phyloP scores from a whole-genome alignment of 1,140 invertebrate species.

The Lycorma delicatula region DNA sequence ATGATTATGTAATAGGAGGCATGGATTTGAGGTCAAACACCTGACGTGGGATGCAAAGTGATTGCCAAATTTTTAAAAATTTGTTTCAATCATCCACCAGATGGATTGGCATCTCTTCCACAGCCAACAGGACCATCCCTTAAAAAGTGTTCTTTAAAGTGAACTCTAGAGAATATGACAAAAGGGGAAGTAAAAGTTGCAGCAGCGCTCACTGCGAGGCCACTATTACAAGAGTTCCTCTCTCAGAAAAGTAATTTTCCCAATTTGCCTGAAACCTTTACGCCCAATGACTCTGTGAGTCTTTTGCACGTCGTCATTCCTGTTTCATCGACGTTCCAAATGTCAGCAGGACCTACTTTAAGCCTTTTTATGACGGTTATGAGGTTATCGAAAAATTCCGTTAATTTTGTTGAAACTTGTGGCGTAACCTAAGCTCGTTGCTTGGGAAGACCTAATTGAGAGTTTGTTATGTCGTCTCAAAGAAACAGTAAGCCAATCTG shows the following conservation, averaged over 20 bases:
- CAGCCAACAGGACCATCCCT: slow-evolving; percentile 35
- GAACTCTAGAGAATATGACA: slow-evolving; percentile 33
- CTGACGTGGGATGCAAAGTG: slow-evolving; percentile 11
- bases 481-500: slow-evolving; percentile 32
- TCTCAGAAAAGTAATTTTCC: slow-evolving; percentile 38
- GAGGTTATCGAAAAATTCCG: slow-evolving; percentile 32
- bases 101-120: slow-evolving; percentile 29
- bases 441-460: slow-evolving; percentile 34
- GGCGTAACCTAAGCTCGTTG: slow-evolving; percentile 30
- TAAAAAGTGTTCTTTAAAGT: slow-evolving; percentile 36
- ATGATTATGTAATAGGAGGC: slow-evolving; percentile 29
- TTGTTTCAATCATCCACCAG: slow-evolving; percentile 38
- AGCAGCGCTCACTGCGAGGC: slow-evolving; percentile 33
- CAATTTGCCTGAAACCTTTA: slow-evolving; percentile 40
- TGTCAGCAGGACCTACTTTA: slow-evolving; percentile 33
- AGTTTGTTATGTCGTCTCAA: slow-evolving; percentile 32
- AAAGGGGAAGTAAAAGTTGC: slow-evolving; percentile 33
- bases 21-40: slow-evolving; percentile 26
- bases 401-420: slow-evolving; percentile 17
- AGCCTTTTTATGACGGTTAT: slow-evolving; percentile 29
- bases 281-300: slow-evolving; percentile 31
- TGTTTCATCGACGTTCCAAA: slow-evolving; percentile 40
- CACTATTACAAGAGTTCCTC: slow-evolving; percentile 39
- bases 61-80: slow-evolving; percentile 24
- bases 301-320: slow-evolving; percentile 39